Conservation (phyloP, 2,113 vertebrate genomes). For the Microcebus ravelobensis region DNA sequence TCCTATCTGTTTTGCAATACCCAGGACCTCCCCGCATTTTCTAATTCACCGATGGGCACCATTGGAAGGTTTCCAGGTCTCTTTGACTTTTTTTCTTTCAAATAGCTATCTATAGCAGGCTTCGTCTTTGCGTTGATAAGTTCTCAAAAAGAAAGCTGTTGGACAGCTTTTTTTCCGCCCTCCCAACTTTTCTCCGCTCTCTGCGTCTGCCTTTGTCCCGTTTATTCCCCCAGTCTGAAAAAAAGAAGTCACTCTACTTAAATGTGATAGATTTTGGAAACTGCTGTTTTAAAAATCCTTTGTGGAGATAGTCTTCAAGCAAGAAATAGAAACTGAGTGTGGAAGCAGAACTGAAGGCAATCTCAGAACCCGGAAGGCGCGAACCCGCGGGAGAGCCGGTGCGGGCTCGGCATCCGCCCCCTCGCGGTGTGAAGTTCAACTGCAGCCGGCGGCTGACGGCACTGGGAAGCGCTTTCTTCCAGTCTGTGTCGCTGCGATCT, state of each 20-base stretch:
- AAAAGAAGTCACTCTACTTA: background rate
- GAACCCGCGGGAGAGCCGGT: background rate
- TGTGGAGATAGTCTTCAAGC: background rate
- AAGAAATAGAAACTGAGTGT: background rate
- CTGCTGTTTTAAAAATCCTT: background rate
- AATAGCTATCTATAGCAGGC: background rate
- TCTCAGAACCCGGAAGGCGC: background rate
- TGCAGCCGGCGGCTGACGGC: background rate
- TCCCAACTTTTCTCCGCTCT: background rate
- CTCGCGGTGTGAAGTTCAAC: background rate
- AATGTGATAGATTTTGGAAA: background rate
- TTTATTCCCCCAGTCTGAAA: background rate
- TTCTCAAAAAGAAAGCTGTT: background rate
- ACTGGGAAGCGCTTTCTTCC: background rate
- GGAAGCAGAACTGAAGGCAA: background rate
- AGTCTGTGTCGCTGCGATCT: rapidly evolving
- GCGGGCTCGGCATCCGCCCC: background rate
- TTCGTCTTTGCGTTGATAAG: too few relatives aligned
- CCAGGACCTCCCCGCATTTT: background rate
- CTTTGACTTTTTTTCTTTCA: background rate
- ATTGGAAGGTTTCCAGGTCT: background rate
- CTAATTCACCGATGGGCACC: background rate
- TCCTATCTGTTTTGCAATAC: background rate
- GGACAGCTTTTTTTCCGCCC: background rate
- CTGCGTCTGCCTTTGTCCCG: too few relatives aligned